Conservation (phyloP, 1,140 invertebrate species). For the Acromyrmex echinatior region DNA sequence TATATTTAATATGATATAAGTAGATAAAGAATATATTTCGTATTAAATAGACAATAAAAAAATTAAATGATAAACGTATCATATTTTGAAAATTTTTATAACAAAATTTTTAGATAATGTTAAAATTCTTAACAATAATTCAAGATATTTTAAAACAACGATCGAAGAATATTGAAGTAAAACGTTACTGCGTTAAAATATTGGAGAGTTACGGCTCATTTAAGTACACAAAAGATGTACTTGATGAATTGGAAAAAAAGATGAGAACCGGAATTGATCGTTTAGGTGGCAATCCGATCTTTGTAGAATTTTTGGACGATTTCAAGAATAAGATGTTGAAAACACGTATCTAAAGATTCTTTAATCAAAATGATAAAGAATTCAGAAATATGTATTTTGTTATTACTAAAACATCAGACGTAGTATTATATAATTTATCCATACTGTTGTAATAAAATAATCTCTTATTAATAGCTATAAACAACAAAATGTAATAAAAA, state of each 20-base stretch:
- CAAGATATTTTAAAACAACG: constrained; percentile 95
- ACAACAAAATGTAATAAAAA: too few species aligned
- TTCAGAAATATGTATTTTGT: constrained; percentile 9
- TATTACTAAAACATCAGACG: not conserved
- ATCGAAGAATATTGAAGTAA: constrained; percentile 96
- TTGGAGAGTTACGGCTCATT: constrained; percentile 96
- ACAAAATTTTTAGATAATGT: not conserved
- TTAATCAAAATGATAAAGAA: constrained; percentile 30
- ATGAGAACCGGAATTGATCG: constrained; percentile 91
- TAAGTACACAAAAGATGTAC: constrained; percentile 92
- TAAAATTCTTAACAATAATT: constrained; percentile 66
- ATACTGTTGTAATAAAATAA: too few species aligned
- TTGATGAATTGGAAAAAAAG: constrained; percentile 91
- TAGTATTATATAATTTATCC: not conserved
- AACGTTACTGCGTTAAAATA: constrained; percentile 96
- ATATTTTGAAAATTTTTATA: constrained; percentile 9
- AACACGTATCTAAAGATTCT: not conserved
- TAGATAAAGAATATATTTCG: too few species aligned
- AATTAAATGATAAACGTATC: too few species aligned
- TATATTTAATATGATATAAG: not conserved
- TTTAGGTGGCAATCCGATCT: constrained; percentile 94
- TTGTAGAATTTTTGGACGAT: constrained; percentile 93
- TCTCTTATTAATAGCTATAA: too few species aligned
- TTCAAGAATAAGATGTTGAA: constrained; percentile 81
- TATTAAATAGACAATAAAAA: too few species aligned